Evolutionary conservation across 2,113 vertebrate species (phyloP).

Genomic region (Bolborhynchus lineola): DNA sequence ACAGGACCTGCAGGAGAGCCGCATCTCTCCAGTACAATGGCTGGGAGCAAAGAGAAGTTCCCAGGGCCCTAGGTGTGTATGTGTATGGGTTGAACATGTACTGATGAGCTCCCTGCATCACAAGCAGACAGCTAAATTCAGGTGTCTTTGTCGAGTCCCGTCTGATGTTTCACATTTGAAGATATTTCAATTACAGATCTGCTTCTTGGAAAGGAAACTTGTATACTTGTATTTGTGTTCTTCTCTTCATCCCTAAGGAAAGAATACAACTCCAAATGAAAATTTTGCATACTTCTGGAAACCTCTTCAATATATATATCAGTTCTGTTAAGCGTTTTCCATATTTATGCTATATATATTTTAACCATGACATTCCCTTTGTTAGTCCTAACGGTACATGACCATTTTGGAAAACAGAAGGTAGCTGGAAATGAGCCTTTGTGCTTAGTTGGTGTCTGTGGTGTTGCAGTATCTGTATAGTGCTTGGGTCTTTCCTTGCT

Average conservation of each 20-base stretch:
- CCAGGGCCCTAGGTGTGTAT: neutral
- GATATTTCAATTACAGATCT: neutral
- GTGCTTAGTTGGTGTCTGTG: neutral
- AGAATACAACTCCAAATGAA: neutral
- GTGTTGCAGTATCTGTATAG: neutral
- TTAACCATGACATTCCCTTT: neutral
- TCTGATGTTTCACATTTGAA: neutral
- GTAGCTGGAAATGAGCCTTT: neutral
- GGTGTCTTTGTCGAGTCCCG: neutral
- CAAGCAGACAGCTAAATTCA: neutral
- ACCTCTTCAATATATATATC: neutral
- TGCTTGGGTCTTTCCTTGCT: neutral
- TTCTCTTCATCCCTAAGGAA: neutral
- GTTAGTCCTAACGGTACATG: neutral
- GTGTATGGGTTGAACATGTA: neutral
- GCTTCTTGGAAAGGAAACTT: neutral
- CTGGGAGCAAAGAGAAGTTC: neutral
- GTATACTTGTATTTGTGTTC: neutral
- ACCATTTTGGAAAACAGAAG: neutral
- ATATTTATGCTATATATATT: neutral
- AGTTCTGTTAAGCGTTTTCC: neutral
- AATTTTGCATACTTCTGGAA: neutral
- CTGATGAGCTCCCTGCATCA: neutral
- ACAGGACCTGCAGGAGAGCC: neutral
- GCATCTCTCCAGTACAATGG: fast-evolving